These are phyloP conservation scores for Pantherophis guttatus DNA, from an alignment of 2,113 vertebrate species.

Conservation along the genomic window DNA sequence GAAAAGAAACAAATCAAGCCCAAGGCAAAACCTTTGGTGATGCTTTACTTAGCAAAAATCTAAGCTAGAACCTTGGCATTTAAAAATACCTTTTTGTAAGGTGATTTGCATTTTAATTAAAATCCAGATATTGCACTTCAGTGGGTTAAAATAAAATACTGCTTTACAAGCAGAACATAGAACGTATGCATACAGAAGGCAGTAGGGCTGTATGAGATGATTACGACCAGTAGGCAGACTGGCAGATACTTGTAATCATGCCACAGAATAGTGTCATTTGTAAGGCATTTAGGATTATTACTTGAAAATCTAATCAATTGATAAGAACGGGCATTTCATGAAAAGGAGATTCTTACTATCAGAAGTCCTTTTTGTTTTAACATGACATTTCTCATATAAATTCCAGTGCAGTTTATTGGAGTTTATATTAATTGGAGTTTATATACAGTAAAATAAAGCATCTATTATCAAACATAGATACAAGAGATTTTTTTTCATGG, in stretches of 20 bases:
- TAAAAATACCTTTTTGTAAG: not conserved
- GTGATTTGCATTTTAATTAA: not conserved
- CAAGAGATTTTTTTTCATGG: not conserved
- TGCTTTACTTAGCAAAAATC: not conserved
- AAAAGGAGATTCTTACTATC: not conserved
- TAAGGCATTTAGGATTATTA: not conserved
- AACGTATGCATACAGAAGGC: not conserved
- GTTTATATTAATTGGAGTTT: not conserved
- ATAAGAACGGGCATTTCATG: not conserved
- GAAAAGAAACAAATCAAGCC: too few species aligned
- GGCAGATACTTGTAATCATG: not conserved
- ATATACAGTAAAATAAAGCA: not conserved
- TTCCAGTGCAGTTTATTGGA: not conserved
- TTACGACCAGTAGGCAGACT: not conserved
- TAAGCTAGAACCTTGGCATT: not conserved
- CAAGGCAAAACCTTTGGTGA: not conserved
- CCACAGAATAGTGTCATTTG: not conserved
- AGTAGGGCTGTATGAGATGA: too few species aligned
- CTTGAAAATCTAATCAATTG: not conserved
- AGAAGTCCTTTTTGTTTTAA: not conserved
- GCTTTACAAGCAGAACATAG: not conserved
- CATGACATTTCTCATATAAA: not conserved
- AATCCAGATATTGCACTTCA: not conserved
- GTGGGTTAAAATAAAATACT: not conserved
- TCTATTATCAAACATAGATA: not conserved